These are phyloP conservation scores for Colletes gigas DNA, from an alignment of 1,140 invertebrate species.

Conservation along the genomic window DNA sequence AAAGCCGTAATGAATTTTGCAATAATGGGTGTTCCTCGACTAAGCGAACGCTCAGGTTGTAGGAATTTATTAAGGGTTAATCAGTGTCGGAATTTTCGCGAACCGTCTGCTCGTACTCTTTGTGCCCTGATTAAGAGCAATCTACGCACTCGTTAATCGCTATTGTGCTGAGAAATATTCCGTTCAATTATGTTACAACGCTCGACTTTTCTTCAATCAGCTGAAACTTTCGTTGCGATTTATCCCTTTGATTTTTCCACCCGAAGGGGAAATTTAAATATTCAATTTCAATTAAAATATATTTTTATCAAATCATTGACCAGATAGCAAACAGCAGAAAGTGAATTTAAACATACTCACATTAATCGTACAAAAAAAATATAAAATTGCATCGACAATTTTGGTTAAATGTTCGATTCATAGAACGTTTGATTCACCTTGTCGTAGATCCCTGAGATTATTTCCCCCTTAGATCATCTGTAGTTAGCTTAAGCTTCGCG, in stretches of 20 bases:
- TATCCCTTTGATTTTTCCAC: too few species aligned
- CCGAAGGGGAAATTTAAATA: background rate
- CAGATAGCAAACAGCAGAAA: too few species aligned
- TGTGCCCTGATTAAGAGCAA: background rate
- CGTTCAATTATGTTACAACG: too few species aligned
- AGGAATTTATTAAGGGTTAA: conserved; percentile 48
- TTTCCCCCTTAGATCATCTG: conserved; percentile 53
- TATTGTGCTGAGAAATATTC: background rate
- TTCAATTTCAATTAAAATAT: background rate
- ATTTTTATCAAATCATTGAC: too few species aligned
- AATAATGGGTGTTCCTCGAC: conserved; percentile 23
- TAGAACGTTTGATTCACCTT: too few species aligned
- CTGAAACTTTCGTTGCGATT: too few species aligned
- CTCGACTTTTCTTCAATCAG: too few species aligned
- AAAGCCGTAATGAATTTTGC: conserved; percentile 45
- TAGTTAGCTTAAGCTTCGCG: conserved; percentile 51
- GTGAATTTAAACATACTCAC: too few species aligned
- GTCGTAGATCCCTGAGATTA: conserved; percentile 46
- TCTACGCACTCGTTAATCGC: background rate
- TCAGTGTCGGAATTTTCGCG: conserved; percentile 16
- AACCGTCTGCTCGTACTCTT: background rate
- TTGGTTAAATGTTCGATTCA: too few species aligned
- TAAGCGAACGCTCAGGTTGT: conserved; percentile 8
- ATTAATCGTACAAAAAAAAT: too few species aligned
- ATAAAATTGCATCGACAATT: background rate